phyloP scores from a whole-genome alignment of 1,140 invertebrate genomes.

The Probaryconus sp. region DNA sequence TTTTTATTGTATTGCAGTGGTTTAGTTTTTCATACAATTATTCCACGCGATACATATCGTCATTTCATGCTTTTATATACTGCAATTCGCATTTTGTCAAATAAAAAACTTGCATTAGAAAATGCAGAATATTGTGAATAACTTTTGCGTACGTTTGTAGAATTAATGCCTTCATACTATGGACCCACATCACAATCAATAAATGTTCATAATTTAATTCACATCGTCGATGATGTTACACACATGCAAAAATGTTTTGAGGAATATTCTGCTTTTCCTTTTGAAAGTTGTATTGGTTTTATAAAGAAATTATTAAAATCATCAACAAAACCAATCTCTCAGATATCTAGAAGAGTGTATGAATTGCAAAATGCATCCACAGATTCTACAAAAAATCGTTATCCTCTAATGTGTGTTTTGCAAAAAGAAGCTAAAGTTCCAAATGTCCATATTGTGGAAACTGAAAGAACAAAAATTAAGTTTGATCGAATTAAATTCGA shows the following conservation, averaged over 20 bases:
- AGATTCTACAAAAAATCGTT: not conserved
- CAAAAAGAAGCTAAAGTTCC: not conserved
- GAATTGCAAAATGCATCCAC: constrained; percentile 2
- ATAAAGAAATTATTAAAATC: no score
- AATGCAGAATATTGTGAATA: constrained; percentile 1
- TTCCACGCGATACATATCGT: constrained; percentile 22
- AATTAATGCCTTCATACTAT: constrained; percentile 14
- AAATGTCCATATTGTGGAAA: not conserved
- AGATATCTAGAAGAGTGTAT: constrained; percentile 4
- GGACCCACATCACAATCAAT: constrained; percentile 17
- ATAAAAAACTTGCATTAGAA: constrained; percentile 7
- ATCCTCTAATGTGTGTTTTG: not conserved
- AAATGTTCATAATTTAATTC: constrained; percentile 20
- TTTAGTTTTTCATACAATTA: constrained; percentile 33
- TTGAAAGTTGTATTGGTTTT: no score
- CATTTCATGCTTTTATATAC: constrained; percentile 45
- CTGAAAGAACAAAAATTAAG: not conserved
- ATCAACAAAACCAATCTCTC: not conserved
- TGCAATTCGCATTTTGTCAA: constrained; percentile 33
- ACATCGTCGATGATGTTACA: not conserved
- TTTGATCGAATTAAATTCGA: not conserved
- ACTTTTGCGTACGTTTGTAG: constrained; percentile 23
- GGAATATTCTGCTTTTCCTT: no score
- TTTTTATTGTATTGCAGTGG: constrained; percentile 40
- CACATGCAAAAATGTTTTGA: not conserved